A percentile compares a stretch with the other conserved stretches of the same genome.
phyloP scores from a whole-genome alignment of 1,140 invertebrate species.

The Zaprionus kolodkinae region DNA sequence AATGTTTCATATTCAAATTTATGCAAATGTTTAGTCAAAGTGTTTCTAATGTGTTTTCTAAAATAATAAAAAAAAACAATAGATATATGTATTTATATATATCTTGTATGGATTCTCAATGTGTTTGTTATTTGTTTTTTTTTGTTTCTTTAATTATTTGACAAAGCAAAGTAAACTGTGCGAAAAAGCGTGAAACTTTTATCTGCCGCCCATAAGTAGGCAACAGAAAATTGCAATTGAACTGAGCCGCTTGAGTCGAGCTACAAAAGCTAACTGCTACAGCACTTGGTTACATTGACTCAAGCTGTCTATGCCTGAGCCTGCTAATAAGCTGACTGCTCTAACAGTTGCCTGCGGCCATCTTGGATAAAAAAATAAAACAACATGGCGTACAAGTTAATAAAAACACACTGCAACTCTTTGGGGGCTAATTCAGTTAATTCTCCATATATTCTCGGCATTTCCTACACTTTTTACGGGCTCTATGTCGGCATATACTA shows the following conservation, averaged over 20 bases:
- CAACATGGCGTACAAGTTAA: no score
- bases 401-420: no score
- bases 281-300: no score
- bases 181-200: conserved; percentile 21
- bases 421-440: background rate
- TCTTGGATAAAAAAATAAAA: background rate
- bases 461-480: background rate
- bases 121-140: background rate
- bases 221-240: conserved; percentile 29
- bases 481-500: background rate
- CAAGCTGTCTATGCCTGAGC: background rate
- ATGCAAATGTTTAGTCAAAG: conserved; percentile 47
- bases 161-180: conserved; percentile 75
- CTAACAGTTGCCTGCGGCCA: background rate
- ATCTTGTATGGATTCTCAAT: conserved; percentile 13
- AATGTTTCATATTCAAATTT: conserved; percentile 21
- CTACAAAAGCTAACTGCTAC: background rate
- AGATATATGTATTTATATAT: conserved; percentile 11
- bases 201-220: conserved; percentile 15
- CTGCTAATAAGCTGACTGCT: background rate
- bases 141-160: conserved; percentile 15
- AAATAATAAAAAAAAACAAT: conserved; percentile 25
- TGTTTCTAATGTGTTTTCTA: conserved; percentile 15
- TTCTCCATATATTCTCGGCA: background rate
- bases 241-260: background rate